Percentiles rank a stretch among this genome's conserved stretches.
Evolutionary conservation across 2,888 invertebrate species (phyloP).

Genomic region (Drosophila antonietae): DNA sequence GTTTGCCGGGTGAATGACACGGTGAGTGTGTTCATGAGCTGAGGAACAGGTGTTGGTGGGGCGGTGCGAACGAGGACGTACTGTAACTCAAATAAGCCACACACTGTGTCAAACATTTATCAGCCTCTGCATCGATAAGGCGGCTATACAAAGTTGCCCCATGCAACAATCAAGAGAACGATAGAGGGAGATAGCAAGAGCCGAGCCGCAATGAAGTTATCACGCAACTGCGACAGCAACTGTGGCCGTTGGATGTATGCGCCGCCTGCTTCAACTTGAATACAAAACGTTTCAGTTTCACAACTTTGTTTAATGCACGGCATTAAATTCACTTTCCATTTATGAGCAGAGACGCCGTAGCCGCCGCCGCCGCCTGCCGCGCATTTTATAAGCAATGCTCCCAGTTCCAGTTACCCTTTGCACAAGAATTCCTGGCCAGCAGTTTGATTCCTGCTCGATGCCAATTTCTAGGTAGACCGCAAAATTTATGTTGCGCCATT

Average conservation of each 20-base stretch:
- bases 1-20: constrained; percentile 58
- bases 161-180: constrained; percentile 15
- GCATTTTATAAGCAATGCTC: constrained; percentile 50
- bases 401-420: constrained; percentile 9
- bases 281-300: constrained; percentile 67
- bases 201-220: constrained; percentile 63
- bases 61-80: constrained; percentile 29
- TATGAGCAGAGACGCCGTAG: constrained; percentile 31
- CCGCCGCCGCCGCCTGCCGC: constrained; percentile 49
- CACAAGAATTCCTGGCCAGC: background rate
- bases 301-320: constrained; percentile 71
- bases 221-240: constrained; percentile 28
- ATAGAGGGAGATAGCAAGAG: constrained; percentile 10
- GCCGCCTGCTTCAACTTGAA: constrained; percentile 24
- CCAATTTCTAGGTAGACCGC: constrained; percentile 34
- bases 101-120: constrained; percentile 77
- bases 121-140: constrained; percentile 72
- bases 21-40: constrained; percentile 36
- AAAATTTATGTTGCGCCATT: constrained; percentile 70
- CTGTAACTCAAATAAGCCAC: constrained; percentile 65
- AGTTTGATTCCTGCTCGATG: background rate
- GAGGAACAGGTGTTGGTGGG: constrained; percentile 6
- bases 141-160: constrained; percentile 65
- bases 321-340: constrained; percentile 76
- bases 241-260: constrained; percentile 8